Evolutionary conservation across 2,888 invertebrate genomes (phyloP).

Genomic region (Mesorhabditis belari): DNA sequence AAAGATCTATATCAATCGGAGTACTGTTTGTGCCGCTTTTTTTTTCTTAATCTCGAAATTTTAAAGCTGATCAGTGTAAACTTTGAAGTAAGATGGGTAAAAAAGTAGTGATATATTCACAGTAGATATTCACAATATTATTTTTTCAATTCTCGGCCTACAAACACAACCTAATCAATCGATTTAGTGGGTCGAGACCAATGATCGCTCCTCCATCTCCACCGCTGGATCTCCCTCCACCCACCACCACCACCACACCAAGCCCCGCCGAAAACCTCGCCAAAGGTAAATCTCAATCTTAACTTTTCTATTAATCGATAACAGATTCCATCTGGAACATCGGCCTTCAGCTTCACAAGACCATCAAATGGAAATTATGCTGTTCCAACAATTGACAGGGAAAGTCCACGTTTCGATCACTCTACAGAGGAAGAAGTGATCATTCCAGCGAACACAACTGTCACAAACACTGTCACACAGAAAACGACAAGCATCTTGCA

Average conservation of each 20-base stretch:
- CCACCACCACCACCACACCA: constrained; percentile 8
- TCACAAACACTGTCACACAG: not conserved
- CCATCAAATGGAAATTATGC: not conserved
- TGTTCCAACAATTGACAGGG: too few species aligned
- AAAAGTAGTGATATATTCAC: too few species aligned
- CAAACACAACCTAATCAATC: too few species aligned
- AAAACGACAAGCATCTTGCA: too few species aligned
- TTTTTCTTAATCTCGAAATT: too few species aligned
- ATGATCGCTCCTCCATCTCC: constrained; percentile 27
- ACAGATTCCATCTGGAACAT: not conserved
- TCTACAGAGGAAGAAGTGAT: not conserved
- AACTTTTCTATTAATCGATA: not conserved
- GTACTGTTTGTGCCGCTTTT: too few species aligned
- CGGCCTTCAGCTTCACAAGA: not conserved
- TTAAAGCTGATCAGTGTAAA: too few species aligned
- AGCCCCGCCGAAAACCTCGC: not conserved
- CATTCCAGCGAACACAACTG: not conserved
- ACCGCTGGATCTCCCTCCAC: constrained; percentile 10
- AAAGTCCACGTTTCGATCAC: too few species aligned
- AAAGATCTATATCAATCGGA: too few species aligned
- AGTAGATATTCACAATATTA: too few species aligned
- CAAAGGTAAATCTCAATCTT: not conserved
- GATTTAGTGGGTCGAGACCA: constrained; percentile 15
- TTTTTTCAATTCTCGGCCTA: too few species aligned
- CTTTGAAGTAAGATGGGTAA: too few species aligned